Evolutionary conservation across 2,888 invertebrate genomes (phyloP).

Genomic region (Mythimna impura): DNA sequence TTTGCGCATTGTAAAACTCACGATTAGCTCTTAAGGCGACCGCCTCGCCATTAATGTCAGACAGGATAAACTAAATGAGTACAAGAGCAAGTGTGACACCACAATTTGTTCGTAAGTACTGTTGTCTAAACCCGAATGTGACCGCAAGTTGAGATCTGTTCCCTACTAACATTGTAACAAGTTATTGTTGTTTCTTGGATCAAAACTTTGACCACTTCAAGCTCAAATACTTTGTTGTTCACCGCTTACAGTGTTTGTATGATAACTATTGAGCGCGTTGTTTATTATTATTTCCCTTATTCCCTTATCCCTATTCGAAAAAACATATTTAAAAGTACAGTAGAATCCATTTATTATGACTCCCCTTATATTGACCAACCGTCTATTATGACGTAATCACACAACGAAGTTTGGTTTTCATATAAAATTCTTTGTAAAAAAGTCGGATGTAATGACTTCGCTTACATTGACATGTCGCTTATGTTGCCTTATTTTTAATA

Average conservation of each 20-base stretch:
- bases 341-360: no score
- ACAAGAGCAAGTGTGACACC: background rate
- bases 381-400: no score
- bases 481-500: no score
- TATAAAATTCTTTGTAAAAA: no score
- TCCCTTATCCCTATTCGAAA: no score
- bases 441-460: no score
- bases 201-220: constrained; percentile 29
- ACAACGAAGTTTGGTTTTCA: no score
- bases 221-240: constrained; percentile 14
- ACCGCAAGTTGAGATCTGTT: constrained; percentile 22
- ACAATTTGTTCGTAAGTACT: constrained; percentile 11
- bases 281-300: background rate
- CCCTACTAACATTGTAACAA: constrained; percentile 35
- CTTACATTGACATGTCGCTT: no score
- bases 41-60: no score
- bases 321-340: no score
- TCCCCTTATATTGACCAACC: no score
- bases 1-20: no score
- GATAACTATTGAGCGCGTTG: background rate
- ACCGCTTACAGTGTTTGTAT: background rate
- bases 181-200: constrained; percentile 42
- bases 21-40: background rate
- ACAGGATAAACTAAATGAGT: background rate
- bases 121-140: constrained; percentile 9